Evolutionary conservation across 2,113 vertebrate species (phyloP).

Genomic region (Opisthocomus hoazin): DNA sequence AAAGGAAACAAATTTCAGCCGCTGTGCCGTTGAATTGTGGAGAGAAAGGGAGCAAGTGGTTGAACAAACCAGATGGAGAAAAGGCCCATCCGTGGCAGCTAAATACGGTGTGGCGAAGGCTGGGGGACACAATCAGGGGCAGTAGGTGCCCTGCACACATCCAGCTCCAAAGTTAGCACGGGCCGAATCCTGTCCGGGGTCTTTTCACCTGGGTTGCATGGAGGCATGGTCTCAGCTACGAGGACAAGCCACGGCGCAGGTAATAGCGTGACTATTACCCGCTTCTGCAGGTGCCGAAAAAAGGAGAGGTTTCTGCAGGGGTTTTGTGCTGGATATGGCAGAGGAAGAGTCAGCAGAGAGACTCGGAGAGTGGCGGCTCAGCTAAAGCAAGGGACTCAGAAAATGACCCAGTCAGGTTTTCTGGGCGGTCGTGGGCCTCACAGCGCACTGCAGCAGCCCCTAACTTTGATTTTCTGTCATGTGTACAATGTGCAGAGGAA

Average conservation of each 20-base stretch:
- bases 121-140: background rate
- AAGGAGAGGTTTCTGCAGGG: background rate
- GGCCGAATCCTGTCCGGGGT: accelerated
- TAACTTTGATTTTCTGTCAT: accelerated
- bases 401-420: background rate
- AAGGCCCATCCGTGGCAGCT: background rate
- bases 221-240: background rate
- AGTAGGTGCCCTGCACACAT: accelerated
- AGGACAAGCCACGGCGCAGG: accelerated
- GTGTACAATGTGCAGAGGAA: background rate
- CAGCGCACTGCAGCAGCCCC: accelerated
- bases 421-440: background rate
- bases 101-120: background rate
- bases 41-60: background rate
- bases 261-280: background rate
- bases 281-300: background rate
- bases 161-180: background rate
- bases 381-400: background rate
- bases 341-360: background rate
- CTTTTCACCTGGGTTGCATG: background rate
- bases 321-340: accelerated
- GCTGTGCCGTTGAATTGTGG: accelerated
- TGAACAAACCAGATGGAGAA: background rate
- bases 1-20: background rate
- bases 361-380: background rate